Conservation (phyloP, 2,888 invertebrate species). For the Caradrina clavipalpis region DNA sequence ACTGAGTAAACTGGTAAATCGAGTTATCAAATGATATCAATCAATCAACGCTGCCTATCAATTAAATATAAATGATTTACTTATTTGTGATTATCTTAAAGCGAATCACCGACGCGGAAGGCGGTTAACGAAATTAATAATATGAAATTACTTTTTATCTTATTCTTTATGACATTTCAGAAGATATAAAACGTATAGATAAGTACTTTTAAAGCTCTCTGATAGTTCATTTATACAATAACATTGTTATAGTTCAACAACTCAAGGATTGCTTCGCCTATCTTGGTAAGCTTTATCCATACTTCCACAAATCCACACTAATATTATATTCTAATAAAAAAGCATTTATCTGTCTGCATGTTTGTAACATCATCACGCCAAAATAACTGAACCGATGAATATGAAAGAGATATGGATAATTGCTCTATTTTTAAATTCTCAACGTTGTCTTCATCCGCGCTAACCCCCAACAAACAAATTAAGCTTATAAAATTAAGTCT, state of each 20-base stretch:
- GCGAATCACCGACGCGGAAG: slow-evolving; percentile 17
- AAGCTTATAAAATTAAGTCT: too few relatives aligned
- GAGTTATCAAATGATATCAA: slow-evolving; percentile 20
- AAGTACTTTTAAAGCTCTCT: too few relatives aligned
- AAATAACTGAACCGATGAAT: too few relatives aligned
- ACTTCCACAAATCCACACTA: too few relatives aligned
- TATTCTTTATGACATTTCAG: not conserved
- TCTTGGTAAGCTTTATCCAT: not conserved
- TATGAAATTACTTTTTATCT: slow-evolving; percentile 5
- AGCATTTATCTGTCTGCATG: too few relatives aligned
- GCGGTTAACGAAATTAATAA: not conserved
- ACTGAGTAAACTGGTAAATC: slow-evolving; percentile 23
- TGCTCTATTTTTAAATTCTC: too few relatives aligned
- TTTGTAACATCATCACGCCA: not conserved
- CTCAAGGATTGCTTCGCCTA: slow-evolving; percentile 2
- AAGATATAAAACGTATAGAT: not conserved
- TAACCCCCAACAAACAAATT: too few relatives aligned
- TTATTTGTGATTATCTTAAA: slow-evolving; percentile 26
- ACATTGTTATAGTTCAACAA: not conserved
- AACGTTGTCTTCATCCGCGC: too few relatives aligned
- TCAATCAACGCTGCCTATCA: slow-evolving; percentile 35
- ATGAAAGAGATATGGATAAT: too few relatives aligned
- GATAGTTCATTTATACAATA: not conserved
- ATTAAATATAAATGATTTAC: slow-evolving; percentile 36
- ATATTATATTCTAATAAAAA: too few relatives aligned